Evolutionary conservation across 2,113 vertebrate genomes (phyloP), one percentile per base, ranked within the genome.

Genomic region (Heliornis fulica): DNA sequence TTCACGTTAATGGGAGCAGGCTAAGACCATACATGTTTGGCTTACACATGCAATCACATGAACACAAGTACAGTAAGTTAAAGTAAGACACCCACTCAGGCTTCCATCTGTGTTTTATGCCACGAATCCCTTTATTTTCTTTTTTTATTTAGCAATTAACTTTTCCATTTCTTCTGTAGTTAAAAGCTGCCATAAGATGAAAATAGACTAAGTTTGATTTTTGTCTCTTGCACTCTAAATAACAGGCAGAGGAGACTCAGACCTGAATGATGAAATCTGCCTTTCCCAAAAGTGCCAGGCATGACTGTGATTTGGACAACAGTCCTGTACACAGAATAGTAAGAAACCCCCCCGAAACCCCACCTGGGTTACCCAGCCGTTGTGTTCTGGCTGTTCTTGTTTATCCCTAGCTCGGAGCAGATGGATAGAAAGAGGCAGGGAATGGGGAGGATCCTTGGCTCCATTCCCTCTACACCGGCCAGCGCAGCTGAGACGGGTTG

Each of bases 11-110:
- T 61, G 87, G 93, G 84, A 96, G 61, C 94, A 94, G 91, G n/a
- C 90, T 82, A 82, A 96, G 95, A 94, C 95, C 94, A 81, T 92
- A 5, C 76, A 96, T 95, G 96, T 97, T 97, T 96, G 96, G 96
- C 88, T 34, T 41, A 41, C 66, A 26, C 64, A 21, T 3, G 41
- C 57, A 83, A 43, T 63, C 78, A 41, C 75, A 66, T n/a, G 84
- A 63, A 51, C 69, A 41, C 79, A 34, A 87, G 84, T 70, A 59
- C 92, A 95, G 65, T 61, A 48, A 94, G 70, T 65, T 89, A 69
- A 95, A 95, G 76, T 36, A 81, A 63, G 80, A 74, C 48, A 83
- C 66, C 87, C 71, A 91, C 71, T 63, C 80, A 83, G 80, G 43
- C 84, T 96, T 83, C 83, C 92, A 74, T 83, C 94, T 93, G 93